phyloP scores from a whole-genome alignment of 1,140 invertebrate genomes.

The Alviniconcha marisindica region DNA sequence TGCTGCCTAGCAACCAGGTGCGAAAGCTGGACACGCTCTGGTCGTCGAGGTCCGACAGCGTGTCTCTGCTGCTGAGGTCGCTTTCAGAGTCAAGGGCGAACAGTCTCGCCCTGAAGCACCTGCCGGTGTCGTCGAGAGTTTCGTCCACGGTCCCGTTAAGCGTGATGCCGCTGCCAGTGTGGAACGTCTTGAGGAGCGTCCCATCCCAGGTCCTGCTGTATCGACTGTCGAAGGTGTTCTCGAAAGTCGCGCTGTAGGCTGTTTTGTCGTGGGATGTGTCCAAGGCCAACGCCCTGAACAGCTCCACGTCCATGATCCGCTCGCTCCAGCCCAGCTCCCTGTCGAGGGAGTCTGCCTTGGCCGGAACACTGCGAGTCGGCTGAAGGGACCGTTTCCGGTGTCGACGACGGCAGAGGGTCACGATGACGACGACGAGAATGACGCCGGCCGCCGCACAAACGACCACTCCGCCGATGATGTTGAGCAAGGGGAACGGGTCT shows the following conservation, averaged over 20 bases:
- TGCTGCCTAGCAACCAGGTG: neutral
- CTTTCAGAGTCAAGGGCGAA: neutral
- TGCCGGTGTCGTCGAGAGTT: neutral
- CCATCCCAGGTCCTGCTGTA: too few relatives aligned
- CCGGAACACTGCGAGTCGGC: neutral
- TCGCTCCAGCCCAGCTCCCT: neutral
- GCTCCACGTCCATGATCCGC: neutral
- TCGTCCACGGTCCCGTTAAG: neutral
- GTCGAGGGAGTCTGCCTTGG: neutral
- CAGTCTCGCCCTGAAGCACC: too few relatives aligned
- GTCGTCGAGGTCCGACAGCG: neutral
- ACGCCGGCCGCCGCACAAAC: neutral
- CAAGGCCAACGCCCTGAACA: neutral
- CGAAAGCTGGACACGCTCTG: neutral
- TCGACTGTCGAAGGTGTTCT: too few relatives aligned
- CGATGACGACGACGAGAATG: neutral
- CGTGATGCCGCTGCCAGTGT: neutral
- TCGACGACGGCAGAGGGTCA: neutral
- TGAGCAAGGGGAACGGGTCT: too few relatives aligned
- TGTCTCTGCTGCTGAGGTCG: neutral
- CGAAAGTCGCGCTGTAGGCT: too few relatives aligned
- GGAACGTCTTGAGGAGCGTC: neutral
- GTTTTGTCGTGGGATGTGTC: too few relatives aligned
- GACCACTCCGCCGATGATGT: neutral
- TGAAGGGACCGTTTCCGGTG: neutral